phyloP scores from a whole-genome alignment of 1,140 invertebrate species.

The Chionoecetes opilio region DNA sequence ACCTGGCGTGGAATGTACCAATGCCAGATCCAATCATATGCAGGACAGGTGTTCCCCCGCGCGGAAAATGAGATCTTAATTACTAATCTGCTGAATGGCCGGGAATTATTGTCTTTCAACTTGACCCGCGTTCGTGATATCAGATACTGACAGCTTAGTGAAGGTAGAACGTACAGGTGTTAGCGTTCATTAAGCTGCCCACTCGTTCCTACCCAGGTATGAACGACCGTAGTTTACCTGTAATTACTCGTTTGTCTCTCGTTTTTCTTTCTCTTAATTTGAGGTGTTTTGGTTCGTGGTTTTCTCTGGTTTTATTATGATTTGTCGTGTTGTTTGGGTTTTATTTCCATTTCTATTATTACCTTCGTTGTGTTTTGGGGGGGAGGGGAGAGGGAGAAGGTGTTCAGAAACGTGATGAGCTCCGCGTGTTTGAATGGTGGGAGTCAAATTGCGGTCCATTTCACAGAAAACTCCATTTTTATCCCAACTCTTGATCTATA shows the following conservation, averaged over 20 bases:
- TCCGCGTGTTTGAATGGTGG: background rate
- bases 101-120: slow-evolving; percentile 21
- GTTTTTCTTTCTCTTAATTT: background rate
- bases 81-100: slow-evolving; percentile 29
- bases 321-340: background rate
- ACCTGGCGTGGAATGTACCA: background rate
- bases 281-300: background rate
- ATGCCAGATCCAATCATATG: background rate
- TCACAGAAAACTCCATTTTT: background rate
- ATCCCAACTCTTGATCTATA: slow-evolving; percentile 19
- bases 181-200: background rate
- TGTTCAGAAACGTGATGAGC: background rate
- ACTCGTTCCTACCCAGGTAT: background rate
- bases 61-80: slow-evolving; percentile 29
- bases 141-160: background rate
- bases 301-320: background rate
- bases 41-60: background rate
- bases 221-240: background rate
- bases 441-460: slow-evolving; percentile 2
- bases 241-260: background rate
- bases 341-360: background rate
- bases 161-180: background rate
- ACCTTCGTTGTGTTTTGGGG: background rate
- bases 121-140: background rate
- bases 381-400: no score